These are phyloP conservation scores for Sisor rabdophorus DNA, from an alignment of 2,113 vertebrate genomes.

Conservation along the genomic window DNA sequence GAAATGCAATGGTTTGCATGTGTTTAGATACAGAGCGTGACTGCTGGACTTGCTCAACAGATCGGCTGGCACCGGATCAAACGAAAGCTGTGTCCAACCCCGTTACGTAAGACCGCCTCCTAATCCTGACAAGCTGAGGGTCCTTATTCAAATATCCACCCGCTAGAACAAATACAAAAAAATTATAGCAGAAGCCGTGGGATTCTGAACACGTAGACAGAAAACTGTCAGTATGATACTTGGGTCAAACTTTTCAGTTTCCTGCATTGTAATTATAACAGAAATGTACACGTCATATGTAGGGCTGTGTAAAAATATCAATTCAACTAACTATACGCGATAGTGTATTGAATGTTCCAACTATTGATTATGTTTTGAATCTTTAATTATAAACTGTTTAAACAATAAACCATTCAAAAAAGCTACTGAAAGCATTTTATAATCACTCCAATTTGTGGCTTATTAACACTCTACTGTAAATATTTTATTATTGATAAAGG, in stretches of 20 bases:
- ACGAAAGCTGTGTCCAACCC: slow-evolving; percentile 18
- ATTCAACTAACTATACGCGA: not conserved
- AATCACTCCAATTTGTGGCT: no score
- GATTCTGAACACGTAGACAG: not conserved
- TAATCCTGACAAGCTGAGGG: slow-evolving; percentile 33
- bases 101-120: slow-evolving; percentile 30
- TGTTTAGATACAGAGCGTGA: slow-evolving; percentile 35
- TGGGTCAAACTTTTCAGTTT: not conserved
- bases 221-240: not conserved
- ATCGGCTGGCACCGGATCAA: slow-evolving; percentile 41
- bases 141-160: slow-evolving; percentile 18
- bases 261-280: not conserved
- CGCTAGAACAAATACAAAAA: slow-evolving; percentile 14
- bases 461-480: no score
- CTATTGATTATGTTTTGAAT: no score
- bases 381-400: no score
- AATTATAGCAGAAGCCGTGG: not conserved
- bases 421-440: no score
- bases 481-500: no score
- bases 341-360: not conserved
- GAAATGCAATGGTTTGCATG: slow-evolving; percentile 43
- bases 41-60: slow-evolving; percentile 23
- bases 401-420: no score
- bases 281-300: no score
- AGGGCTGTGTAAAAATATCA: no score